Base-by-base conservation (phyloP, 2,888 invertebrate species). In the Torymus auratus region DNA sequence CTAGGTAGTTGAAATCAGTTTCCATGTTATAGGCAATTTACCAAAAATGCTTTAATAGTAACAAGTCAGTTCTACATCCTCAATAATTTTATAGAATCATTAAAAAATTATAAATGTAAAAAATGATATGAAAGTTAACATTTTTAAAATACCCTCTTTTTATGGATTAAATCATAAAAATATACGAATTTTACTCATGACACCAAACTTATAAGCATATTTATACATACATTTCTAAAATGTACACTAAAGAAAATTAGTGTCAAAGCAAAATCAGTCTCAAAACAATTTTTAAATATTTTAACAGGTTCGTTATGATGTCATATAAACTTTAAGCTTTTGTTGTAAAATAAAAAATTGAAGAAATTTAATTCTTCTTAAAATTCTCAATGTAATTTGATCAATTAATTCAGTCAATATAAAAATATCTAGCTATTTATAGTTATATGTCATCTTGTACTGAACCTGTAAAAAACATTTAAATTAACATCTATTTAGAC, bases 11-110 rank as follows among this genome's bases (percentile, higher is more conserved):
- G 62, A 77, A 74, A 75, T 75, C 55, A 69, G 41, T 71, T 78
- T 75, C 14, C 68, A 75, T 62, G 55, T 75, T 55, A 67, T 71
- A 78, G 68, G 61, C 55, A 72, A 67, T 70, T 81, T 81, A 78
- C 78, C 81, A 82, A 82, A 82, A 82, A 82, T 78, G 75, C 78
- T 78, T 76, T 67, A 28, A 11, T 71, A 75, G 62, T 74, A 74
- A 17, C 56, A 75, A 78, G 78, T 73, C 64, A 78, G 70, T 77
- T 78, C 73, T 78, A 75, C 69, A 69, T 64, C 77, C 28, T 58
- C 13, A 20, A 52, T 2, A 52, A 67, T 52, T 76, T 70, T 17
- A 7, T 64, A 56, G 52, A 13, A 17, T 72, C n/a, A 28, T 62
- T 20, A 53, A 20, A 55, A 23, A 10, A 28, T 65, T 58, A 20